Evolutionary conservation across 2,888 invertebrate genomes (phyloP), one percentile per base, ranked within the genome.

Genomic region (Drosophila greeni): DNA sequence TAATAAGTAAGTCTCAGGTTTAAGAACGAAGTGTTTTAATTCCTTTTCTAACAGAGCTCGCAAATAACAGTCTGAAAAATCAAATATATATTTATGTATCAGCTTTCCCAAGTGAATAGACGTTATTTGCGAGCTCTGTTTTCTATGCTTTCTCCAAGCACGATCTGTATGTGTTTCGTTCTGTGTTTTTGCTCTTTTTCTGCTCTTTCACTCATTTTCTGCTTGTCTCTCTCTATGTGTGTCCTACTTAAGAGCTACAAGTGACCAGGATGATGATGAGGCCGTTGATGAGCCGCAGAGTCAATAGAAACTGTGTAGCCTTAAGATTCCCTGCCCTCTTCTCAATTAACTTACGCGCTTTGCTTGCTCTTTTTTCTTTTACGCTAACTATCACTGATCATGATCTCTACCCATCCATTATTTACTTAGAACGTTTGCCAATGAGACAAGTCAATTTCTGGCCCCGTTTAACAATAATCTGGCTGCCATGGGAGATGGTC

Each of bases 391-490:
- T 49, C 65, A 55, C 52, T 73, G 67, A 74, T 70, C 16, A 53
- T 56, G 26, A 4, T 29, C 14, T 45, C 34, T 67, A 54, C 40
- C 47, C 52, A 64, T 54, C 47, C 31, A 36, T 33, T 60, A 45
- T 72, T 72, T 66, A 54, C 88, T 68, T 87, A 94, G 94, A 89
- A 92, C 92, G 34, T 94, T 93, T 88, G 93, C 93, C 65, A 92
- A 91, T 80, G 94, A 94, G 89, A 94, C 94, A 48, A 92, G 92
- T 70, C 93, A 93, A 87, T 94, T 94, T 87, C 88, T 93, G 84
- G 93, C 94, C 45, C 93, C 94, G 5, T 94, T 93, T 75, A 93
- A 94, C 65, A 81, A 81, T 56, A 83, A 72, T 52, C 65, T 83
- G 66, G 75, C 76, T 53, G 70, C 82, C 16, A 48, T 61, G 53